Evolutionary conservation across 2,888 invertebrate genomes (phyloP).

Genomic region (Heliconius ismenius): DNA sequence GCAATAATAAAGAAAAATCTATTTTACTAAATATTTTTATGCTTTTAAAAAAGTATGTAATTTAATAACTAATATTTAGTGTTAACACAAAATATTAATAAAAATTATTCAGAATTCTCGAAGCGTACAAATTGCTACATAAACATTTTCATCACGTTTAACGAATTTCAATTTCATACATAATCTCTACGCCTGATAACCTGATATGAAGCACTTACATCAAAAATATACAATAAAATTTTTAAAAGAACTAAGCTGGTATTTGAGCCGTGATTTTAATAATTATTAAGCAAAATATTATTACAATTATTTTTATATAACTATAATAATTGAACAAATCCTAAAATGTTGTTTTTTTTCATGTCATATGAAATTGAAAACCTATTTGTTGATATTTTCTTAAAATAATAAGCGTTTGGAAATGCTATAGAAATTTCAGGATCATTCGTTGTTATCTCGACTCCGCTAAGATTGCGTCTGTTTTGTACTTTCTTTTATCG

Average conservation of each 20-base stretch:
- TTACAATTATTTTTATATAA: neutral
- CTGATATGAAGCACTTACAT: conserved; percentile 1
- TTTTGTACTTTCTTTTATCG: conserved; percentile 4
- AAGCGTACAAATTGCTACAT: conserved; percentile 20
- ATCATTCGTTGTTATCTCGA: neutral
- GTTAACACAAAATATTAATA: neutral
- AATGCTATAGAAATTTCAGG: neutral
- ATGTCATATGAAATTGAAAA: neutral
- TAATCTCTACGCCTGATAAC: neutral
- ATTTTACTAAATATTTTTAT: neutral
- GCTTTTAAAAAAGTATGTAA: neutral
- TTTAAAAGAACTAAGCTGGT: neutral
- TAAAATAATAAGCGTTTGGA: neutral
- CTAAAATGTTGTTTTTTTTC: too few species aligned
- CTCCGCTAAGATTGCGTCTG: neutral
- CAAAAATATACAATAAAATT: conserved; percentile 1
- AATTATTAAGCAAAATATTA: neutral
- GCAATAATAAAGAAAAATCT: neutral
- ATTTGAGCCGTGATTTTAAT: neutral
- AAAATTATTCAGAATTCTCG: neutral
- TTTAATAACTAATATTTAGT: neutral
- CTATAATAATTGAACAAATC: neutral
- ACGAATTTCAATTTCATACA: conserved; percentile 9
- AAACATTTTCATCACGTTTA: conserved; percentile 9
- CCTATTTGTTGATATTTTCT: neutral